Evolutionary conservation across 2,888 invertebrate genomes (phyloP), one percentile per base, ranked within the genome.

Genomic region (Lasius fuliginosus): DNA sequence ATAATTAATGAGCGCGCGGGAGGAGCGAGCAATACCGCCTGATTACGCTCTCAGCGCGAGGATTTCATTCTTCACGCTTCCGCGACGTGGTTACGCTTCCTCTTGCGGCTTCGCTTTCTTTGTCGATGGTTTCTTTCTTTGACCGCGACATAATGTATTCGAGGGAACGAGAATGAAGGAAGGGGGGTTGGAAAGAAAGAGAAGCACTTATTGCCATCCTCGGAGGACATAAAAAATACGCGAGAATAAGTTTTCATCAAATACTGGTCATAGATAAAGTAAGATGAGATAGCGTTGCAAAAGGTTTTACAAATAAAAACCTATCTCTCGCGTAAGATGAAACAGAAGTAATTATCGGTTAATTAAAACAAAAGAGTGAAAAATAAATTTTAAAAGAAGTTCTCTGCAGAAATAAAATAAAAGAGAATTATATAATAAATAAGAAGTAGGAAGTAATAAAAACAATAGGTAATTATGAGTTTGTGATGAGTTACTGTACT

Each of bases 1-100:
- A 86, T 92, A 91, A 91, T 91, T 92, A 91, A 92, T 91, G 91
- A 92, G 89, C 88, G 85, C 74, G 73, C 85, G 82, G 84, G 86
- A 86, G 85, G 82, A 62, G 36, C 56, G 83, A 84, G 88, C 82
- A 86, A 79, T 84, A 65, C 76, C 23, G 82, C 53, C 77, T 87
- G 88, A 87, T 91, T 86, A 73, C 88, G 69, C 85, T 83, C 74
- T 86, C 84, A 76, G 86, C 85, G 77, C 89, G 87, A 89, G 90
- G 82, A 90, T 92, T 91, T 88, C 87, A 91, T 90, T 90, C 89
- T 90, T 87, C 86, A 85, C 84, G 85, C 71, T 77, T 77, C 71
- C 77, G 77, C 86, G 74, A 60, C 58, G 73, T 46, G 58, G 73
- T 40, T 71, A 87, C 86, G 85, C 82, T 82, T 65, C 79, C 65